Base-by-base conservation (phyloP, 2,113 vertebrate genomes). In the Orthonyx spaldingii region DNA sequence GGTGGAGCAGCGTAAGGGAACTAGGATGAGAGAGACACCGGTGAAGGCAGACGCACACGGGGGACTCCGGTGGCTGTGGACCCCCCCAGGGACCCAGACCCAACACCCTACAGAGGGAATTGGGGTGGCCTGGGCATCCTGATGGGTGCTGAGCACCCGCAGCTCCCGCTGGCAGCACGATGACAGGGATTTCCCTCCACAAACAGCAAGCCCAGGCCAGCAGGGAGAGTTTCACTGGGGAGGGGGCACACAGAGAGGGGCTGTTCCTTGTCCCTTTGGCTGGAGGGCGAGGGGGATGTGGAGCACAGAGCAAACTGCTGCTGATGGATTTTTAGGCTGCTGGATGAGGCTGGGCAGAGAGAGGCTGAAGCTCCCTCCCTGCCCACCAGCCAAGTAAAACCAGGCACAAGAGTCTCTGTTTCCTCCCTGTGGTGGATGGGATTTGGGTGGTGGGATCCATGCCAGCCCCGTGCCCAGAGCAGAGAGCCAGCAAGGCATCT, bases 1-100 rank as follows among this genome's bases (percentile, higher is more conserved):
- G 99, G 99, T 65, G 99, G 99, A 64, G 99, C 98, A n/a, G 99
- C 98, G 3, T 99, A 99, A 19, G 99, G 99, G 95, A 99, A 99
- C 99, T 99, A 97, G 84, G 94, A 89, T 3, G 11, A 74, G 49
- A 96, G 90, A 96, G 94, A 96, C 74, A 90, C 12, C 10, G 64
- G 87, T 95, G 89, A 94, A 78, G 95, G 82, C 70, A 79, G 49
- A 56, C 0, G 27, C 70, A 86, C 16, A 2, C 0, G 1, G 56
- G 77, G 64, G 22, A 23, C 35, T 49, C 39, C 2, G 4, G 33
- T 9, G 20, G 80, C 79, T 15, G 2, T 5, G 18, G 81, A 50
- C 11, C 27, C 49, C 30, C 11, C 82, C n/a, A 27, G 44, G 16
- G 93, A 81, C 37, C 41, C 69, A 44, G 60, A 15, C 6, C 21